phyloP scores from a whole-genome alignment of 2,797 vertebrate genomes.

The Pelobates cultripes region DNA sequence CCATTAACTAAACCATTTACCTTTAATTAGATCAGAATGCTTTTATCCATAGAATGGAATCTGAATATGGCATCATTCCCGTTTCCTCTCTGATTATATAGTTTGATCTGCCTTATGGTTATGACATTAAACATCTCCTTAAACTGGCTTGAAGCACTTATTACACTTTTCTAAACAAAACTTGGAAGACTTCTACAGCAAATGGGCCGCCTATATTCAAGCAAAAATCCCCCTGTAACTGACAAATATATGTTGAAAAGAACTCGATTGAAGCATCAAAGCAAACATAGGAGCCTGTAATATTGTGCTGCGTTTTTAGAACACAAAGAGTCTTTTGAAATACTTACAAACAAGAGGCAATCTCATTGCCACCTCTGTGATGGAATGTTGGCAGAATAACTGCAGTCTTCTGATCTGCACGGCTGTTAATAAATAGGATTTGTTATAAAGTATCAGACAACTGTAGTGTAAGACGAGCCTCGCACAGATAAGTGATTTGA shows the following conservation, averaged over 20 bases:
- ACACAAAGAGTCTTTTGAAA: slow-evolving; percentile 49
- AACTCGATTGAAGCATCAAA: slow-evolving; percentile 27
- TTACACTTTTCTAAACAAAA: slow-evolving; percentile 6
- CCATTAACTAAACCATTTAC: slow-evolving; percentile 12
- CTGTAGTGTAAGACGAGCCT: slow-evolving; percentile 13
- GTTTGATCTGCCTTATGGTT: slow-evolving; percentile 44
- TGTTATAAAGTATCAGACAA: slow-evolving; percentile 40
- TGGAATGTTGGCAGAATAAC: slow-evolving; percentile 46
- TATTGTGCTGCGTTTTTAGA: slow-evolving; percentile 41
- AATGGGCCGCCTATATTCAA: slow-evolving; percentile 19
- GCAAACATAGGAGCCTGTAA: slow-evolving; percentile 35
- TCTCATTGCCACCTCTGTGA: slow-evolving; percentile 46
- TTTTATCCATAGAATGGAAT: slow-evolving; percentile 40
- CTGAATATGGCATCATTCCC: slow-evolving; percentile 29
- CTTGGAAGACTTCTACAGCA: slow-evolving; percentile 33
- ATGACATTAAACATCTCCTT: slow-evolving; percentile 50
- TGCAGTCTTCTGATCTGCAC: slow-evolving; percentile 41
- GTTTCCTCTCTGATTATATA: background rate
- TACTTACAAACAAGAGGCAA: slow-evolving; percentile 52
- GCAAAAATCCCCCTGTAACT: slow-evolving; percentile 29
- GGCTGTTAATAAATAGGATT: slow-evolving; percentile 40
- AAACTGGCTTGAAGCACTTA: slow-evolving; percentile 25
- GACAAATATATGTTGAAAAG: slow-evolving; percentile 37
- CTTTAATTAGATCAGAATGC: slow-evolving; percentile 37
- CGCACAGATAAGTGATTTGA: slow-evolving; percentile 30